Percentiles rank a stretch among this genome's conserved stretches.
phyloP scores from a whole-genome alignment of 2,797 vertebrate genomes.

The Pangasius mekongensis region DNA sequence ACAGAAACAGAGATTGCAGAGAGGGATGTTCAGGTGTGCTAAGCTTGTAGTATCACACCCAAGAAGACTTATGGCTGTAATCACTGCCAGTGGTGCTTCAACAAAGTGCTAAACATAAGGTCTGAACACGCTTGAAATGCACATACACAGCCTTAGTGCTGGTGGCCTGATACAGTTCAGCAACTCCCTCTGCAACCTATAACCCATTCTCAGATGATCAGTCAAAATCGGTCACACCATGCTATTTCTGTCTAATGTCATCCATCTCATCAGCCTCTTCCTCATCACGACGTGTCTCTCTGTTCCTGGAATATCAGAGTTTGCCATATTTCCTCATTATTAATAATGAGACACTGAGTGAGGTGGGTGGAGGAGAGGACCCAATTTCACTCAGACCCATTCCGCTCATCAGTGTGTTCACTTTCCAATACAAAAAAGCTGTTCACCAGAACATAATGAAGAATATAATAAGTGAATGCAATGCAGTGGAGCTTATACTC shows the following conservation, averaged over 20 bases:
- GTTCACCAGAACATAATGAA: slow-evolving; percentile 37
- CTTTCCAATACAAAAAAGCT: slow-evolving; percentile 49
- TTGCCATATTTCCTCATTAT: slow-evolving; percentile 47
- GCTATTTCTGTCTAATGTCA: slow-evolving; percentile 36
- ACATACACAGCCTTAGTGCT: background rate
- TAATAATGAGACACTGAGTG: slow-evolving; percentile 30
- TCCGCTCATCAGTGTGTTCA: slow-evolving; percentile 42
- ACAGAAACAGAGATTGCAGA: background rate
- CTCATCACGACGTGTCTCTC: slow-evolving; percentile 21
- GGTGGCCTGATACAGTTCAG: slow-evolving; percentile 17
- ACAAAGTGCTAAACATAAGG: background rate
- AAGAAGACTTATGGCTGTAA: background rate
- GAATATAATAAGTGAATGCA: slow-evolving; percentile 38
- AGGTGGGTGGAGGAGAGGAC: slow-evolving; percentile 30
- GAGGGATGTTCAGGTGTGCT: background rate
- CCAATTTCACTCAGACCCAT: slow-evolving; percentile 20
- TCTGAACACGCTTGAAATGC: background rate
- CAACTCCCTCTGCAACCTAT: slow-evolving; percentile 5
- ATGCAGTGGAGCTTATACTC: background rate
- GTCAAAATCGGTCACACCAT: slow-evolving; percentile 17
- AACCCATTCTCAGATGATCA: slow-evolving; percentile 30
- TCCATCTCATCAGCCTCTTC: slow-evolving; percentile 29
- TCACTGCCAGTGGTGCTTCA: too few relatives aligned
- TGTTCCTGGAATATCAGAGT: slow-evolving; percentile 18
- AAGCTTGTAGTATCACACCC: background rate